A percentile compares a stretch with the other conserved stretches of the same genome.
Evolutionary conservation across 2,797 vertebrate genomes (phyloP).

Genomic region (Amphiprion clarkii): DNA sequence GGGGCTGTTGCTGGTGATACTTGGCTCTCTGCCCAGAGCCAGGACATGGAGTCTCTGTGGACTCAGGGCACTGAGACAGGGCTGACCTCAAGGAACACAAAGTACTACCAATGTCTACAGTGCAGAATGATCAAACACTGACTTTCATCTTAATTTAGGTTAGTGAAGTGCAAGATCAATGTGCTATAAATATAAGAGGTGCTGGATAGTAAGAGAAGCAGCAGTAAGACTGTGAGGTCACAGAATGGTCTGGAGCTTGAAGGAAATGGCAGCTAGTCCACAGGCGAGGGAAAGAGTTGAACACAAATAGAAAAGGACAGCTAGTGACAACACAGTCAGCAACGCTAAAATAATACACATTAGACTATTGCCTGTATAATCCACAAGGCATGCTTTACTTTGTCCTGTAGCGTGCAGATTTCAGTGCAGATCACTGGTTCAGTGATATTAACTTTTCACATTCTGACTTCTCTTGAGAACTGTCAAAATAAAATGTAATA

Average conservation of each 20-base stretch:
- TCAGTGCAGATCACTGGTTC: conserved; percentile 2
- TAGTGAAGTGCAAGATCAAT: conserved; percentile 37
- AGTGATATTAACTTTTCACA: neutral
- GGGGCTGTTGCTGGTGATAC: conserved; percentile 47
- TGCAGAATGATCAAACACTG: conserved; percentile 41
- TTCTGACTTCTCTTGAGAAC: conserved; percentile 6
- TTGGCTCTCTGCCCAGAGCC: conserved; percentile 53
- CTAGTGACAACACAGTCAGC: conserved; percentile 50
- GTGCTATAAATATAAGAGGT: conserved; percentile 17
- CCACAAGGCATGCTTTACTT: conserved; percentile 26
- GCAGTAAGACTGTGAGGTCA: conserved; percentile 40
- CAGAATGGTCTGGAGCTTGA: conserved; percentile 11
- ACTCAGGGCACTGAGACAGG: conserved; percentile 20
- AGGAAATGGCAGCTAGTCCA: conserved; percentile 44
- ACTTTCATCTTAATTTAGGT: conserved; percentile 40
- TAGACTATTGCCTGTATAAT: conserved; percentile 39
- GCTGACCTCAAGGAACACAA: conserved; percentile 45
- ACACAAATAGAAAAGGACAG: conserved; percentile 50
- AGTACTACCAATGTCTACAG: conserved; percentile 24
- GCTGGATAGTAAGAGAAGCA: conserved; percentile 6
- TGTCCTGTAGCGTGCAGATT: conserved; percentile 17
- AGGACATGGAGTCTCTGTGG: conserved; percentile 46
- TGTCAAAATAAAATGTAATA: neutral
- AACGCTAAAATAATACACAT: conserved; percentile 57
- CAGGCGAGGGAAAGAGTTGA: conserved; percentile 17